Base-by-base conservation (phyloP, 2,113 vertebrate species). In the Hemiprocne comata region DNA sequence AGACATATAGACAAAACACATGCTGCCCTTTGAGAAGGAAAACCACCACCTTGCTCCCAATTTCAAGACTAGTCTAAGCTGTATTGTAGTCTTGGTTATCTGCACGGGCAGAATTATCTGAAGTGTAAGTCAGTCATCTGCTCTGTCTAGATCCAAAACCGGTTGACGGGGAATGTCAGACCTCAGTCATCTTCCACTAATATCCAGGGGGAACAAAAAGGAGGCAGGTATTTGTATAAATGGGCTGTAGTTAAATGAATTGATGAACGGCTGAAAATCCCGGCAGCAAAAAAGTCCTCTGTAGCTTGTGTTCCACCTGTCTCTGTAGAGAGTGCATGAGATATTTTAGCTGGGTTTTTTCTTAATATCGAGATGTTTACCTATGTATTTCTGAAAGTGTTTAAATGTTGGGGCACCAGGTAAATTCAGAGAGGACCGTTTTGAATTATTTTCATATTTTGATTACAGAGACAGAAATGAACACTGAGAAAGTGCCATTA, bases 401-500 rank as follows among this genome's bases (percentile, higher is more conserved):
- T 89, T 13, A 16, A 6, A 4, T 36, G 9, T 8, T 54, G 34
- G 14, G 24, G 38, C 42, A 51, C 28, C 13, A 76, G 71, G 70
- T 84, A 90, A 65, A 83, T 51, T 81, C 69, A 95, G 93, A 95
- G 55, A 89, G 50, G 64, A 71, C 33, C 70, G 42, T 46, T 88
- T 82, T 78, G 76, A 95, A 94, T 95, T 85, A 75, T 71, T 96
- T 77, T 87, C 83, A 25, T 96, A 67, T 94, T 96, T 55, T 23
- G 20, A 33, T 48, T 82, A 54, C 26, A 44, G 71, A 86, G 4
- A 38, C 17, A 76, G 70, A 65, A 55, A 40, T 51, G 23, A 65
- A 64, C 4, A 6, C 15, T 78, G 58, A 95, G 76, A 61, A 60
- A 61, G 31, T 34, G 6, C 8, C 24, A 31, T 62, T 25, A 33